Evolutionary conservation across 2,797 vertebrate species (phyloP).

Genomic region (Hafferia zeledoni): DNA sequence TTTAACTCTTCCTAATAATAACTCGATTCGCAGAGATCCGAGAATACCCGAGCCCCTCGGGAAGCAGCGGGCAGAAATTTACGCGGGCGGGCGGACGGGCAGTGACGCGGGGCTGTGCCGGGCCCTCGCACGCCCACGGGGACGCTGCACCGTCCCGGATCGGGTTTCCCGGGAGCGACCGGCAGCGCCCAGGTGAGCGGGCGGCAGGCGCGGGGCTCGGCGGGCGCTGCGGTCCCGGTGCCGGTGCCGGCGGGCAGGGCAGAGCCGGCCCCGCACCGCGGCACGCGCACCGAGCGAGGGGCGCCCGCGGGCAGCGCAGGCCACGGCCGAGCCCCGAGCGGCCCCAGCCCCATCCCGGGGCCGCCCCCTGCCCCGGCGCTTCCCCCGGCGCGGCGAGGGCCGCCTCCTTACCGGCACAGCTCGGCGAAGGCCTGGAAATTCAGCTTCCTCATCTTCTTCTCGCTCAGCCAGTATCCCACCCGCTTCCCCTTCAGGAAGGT

Average conservation of each 20-base stretch:
- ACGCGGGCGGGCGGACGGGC: neutral
- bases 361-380: neutral
- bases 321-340: neutral
- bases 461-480: conserved; percentile 98
- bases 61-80: fast-evolving
- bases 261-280: neutral
- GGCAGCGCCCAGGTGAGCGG: conserved; percentile 14
- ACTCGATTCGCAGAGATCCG: neutral
- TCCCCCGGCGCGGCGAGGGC: neutral
- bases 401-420: conserved; percentile 89
- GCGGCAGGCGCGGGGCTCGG: neutral
- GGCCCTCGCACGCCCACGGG: neutral
- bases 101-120: neutral
- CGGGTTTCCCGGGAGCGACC: neutral
- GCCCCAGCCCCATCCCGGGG: neutral
- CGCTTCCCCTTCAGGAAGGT: conserved; percentile 94
- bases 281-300: neutral
- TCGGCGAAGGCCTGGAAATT: conserved; percentile 97
- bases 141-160: neutral
- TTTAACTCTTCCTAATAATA: neutral
- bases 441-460: conserved; percentile 98
- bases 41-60: neutral
- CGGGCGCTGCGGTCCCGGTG: neutral
- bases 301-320: neutral
- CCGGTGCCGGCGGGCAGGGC: too few species aligned